phyloP scores from a whole-genome alignment of 2,888 invertebrate species.

The Microdon myrmicae region DNA sequence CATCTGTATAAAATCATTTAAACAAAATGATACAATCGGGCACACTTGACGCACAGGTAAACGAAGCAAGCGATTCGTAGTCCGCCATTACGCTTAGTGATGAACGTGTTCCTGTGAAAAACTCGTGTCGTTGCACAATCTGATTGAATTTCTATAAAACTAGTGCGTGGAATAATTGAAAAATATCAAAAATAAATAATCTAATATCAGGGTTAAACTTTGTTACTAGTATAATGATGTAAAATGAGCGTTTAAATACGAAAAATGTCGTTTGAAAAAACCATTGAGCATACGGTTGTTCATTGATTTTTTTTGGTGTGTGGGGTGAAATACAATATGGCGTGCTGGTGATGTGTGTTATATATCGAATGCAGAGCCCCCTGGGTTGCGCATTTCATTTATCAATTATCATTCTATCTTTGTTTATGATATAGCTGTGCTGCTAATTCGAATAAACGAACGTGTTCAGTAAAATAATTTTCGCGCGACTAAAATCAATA shows the following conservation, averaged over 20 bases:
- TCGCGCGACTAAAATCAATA: too few species aligned
- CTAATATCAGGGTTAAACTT: conserved; percentile 57
- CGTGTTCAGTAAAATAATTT: too few species aligned
- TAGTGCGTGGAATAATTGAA: conserved; percentile 57
- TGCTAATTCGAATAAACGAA: conserved; percentile 35
- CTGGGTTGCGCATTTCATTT: conserved; percentile 53
- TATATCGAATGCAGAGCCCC: conserved; percentile 53
- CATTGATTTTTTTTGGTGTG: conserved; percentile 49
- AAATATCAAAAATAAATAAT: conserved; percentile 60
- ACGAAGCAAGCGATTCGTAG: conserved; percentile 49
- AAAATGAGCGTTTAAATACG: conserved; percentile 56
- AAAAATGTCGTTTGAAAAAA: conserved; percentile 65
- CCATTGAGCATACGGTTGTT: conserved; percentile 53
- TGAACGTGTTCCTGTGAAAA: conserved; percentile 67
- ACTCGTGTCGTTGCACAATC: conserved; percentile 63
- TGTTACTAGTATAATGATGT: conserved; percentile 56
- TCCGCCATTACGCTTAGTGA: conserved; percentile 65
- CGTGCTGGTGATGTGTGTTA: conserved; percentile 53
- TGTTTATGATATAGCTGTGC: conserved; percentile 17
- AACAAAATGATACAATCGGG: conserved; percentile 41
- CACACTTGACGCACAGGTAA: conserved; percentile 51
- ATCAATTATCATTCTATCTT: conserved; percentile 39
- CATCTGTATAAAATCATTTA: conserved; percentile 26
- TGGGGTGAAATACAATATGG: conserved; percentile 50
- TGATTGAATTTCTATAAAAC: conserved; percentile 59